A percentile compares a stretch with the other conserved stretches of the same genome.
These are phyloP conservation scores for Heterochromis multidens DNA, from an alignment of 2,113 vertebrate species.

Conservation along the genomic window DNA sequence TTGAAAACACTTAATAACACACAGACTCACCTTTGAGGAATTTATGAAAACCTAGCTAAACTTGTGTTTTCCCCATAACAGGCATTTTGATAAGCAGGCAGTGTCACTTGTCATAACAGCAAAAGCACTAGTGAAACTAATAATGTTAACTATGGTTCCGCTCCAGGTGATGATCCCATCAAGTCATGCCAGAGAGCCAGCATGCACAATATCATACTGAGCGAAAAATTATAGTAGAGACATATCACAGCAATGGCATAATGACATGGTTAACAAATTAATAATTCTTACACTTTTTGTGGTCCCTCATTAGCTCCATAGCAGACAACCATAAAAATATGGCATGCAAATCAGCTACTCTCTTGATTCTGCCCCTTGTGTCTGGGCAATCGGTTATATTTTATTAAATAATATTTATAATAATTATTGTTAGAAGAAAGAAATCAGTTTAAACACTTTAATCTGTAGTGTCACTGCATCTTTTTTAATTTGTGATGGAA, in stretches of 20 bases:
- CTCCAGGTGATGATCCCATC: neutral
- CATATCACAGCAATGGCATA: neutral
- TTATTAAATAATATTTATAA: neutral
- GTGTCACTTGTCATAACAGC: neutral
- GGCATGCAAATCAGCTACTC: neutral
- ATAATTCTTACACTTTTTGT: neutral
- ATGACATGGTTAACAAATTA: neutral
- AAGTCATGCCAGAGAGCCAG: neutral
- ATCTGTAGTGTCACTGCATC: neutral
- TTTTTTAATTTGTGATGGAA: neutral
- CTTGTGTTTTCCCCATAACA: neutral
- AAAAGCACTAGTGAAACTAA: neutral
- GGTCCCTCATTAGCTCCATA: neutral
- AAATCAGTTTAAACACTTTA: neutral
- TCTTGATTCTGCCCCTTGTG: neutral
- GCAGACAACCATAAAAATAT: neutral
- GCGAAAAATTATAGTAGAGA: neutral
- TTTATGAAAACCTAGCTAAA: neutral
- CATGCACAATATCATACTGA: neutral
- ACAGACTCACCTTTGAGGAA: neutral
- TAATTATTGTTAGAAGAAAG: neutral
- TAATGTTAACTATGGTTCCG: neutral
- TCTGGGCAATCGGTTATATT: neutral
- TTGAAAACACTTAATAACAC: neutral
- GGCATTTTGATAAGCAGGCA: neutral